phyloP scores from a whole-genome alignment of 2,888 invertebrate genomes.

The Agonopterix arenella region DNA sequence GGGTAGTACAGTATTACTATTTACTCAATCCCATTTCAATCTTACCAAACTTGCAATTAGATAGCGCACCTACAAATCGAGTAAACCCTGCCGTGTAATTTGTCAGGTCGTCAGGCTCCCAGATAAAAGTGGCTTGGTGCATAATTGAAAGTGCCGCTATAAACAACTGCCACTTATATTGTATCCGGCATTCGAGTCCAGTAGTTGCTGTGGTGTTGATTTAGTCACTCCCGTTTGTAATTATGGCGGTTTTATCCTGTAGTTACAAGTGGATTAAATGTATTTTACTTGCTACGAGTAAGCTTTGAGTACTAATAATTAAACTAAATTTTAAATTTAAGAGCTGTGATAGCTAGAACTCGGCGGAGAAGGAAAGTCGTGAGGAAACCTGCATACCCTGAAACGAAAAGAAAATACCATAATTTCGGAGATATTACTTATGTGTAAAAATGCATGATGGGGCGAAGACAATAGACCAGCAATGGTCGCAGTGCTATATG shows the following conservation, averaged over 20 bases:
- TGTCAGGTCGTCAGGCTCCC: conserved; percentile 40
- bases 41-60: conserved; percentile 18
- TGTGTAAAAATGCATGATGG: not conserved
- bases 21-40: conserved; percentile 20
- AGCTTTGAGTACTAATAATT: not conserved
- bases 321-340: too few relatives aligned
- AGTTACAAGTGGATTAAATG: not conserved
- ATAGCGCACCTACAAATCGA: conserved; percentile 31
- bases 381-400: not conserved
- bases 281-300: not conserved
- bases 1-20: not conserved
- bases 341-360: not conserved
- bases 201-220: conserved; percentile 14
- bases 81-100: conserved; percentile 42
- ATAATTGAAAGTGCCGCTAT: conserved; percentile 46
- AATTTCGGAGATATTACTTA: not conserved
- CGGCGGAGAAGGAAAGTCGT: not conserved
- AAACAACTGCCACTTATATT: conserved; percentile 21
- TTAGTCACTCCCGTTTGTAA: conserved; percentile 6
- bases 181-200: conserved; percentile 18
- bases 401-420: not conserved
- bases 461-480: too few relatives aligned
- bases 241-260: not conserved
- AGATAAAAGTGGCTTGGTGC: conserved; percentile 42
- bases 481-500: too few relatives aligned